Base-by-base conservation (phyloP, 2,113 vertebrate species). In the Periophthalmodon schlosseri region DNA sequence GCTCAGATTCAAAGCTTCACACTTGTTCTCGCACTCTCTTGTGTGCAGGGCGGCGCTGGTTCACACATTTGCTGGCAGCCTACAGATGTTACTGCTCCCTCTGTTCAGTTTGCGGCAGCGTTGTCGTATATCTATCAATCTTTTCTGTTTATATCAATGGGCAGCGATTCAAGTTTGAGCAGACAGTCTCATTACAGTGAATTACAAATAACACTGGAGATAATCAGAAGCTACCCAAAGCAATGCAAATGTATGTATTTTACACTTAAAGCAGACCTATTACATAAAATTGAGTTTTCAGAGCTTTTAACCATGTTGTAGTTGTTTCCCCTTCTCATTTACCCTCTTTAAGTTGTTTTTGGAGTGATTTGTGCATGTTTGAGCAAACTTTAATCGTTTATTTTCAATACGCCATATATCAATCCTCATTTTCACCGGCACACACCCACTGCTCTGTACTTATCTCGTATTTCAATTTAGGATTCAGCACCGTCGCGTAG, bases 1-100 rank as follows among this genome's bases (percentile, higher is more conserved):
- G 28, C 16, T 78, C 64, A 11, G 66, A 47, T 76, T 84, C 46
- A 54, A 70, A 67, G 58, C 8, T 74, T 82, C 73, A 49, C 77
- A 73, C 71, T 70, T 68, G 23, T 16, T 66, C 57, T 72, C 71
- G 72, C 54, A 9, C n/a, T 10, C 6, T 47, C 8, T 46, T 34
- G 57, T 80, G 50, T 68, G 46, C 60, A 74, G 72, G 64, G 52
- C 21, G 77, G 60, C 49, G 64, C 73, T 44, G 18, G 68, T 81
- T 70, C n/a, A 23, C 75, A 8, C 56, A 67, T 33, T 46, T 33
- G 52, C 18, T 61, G 16, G 2, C 71, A 67, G 63, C 34, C 63
- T 33, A 60, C 64, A 65, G 57, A 18, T 68, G 67, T 14, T 9
- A 50, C 8, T 21, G 63, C 9, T 44, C 33, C 33, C 20, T 44